These are phyloP conservation scores for Ciconia boyciana DNA, from an alignment of 2,113 vertebrate species.

Conservation along the genomic window DNA sequence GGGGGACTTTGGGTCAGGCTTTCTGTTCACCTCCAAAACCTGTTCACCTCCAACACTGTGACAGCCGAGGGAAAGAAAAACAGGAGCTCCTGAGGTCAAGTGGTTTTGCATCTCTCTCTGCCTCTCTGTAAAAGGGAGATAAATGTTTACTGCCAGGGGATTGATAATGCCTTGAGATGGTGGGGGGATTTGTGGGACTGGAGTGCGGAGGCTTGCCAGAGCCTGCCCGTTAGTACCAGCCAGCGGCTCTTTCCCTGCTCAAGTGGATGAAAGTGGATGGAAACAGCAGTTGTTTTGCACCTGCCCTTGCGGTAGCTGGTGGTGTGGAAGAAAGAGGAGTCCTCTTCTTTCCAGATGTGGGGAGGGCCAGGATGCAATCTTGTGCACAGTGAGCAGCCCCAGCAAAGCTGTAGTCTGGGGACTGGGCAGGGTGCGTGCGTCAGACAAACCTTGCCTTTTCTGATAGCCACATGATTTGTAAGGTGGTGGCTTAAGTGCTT, in stretches of 20 bases:
- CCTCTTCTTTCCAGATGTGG: background rate
- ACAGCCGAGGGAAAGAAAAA: background rate
- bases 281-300: background rate
- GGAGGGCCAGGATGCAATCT: background rate
- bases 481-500: background rate
- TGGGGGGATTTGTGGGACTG: background rate
- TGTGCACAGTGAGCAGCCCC: background rate
- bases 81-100: background rate
- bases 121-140: background rate
- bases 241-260: background rate
- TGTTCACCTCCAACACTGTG: too few species aligned
- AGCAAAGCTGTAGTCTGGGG: background rate
- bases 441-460: accelerated
- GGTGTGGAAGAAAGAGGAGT: background rate
- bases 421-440: accelerated
- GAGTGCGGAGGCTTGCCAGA: background rate
- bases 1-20: background rate
- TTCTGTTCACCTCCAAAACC: background rate
- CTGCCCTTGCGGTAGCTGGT: background rate
- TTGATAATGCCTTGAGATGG: background rate
- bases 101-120: background rate
- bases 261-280: background rate
- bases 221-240: background rate
- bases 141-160: too few species aligned
- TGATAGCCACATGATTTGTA: background rate